Evolutionary conservation across 1,140 invertebrate genomes (phyloP).

Genomic region (fruit fly (Drosophila melanogaster)): DNA sequence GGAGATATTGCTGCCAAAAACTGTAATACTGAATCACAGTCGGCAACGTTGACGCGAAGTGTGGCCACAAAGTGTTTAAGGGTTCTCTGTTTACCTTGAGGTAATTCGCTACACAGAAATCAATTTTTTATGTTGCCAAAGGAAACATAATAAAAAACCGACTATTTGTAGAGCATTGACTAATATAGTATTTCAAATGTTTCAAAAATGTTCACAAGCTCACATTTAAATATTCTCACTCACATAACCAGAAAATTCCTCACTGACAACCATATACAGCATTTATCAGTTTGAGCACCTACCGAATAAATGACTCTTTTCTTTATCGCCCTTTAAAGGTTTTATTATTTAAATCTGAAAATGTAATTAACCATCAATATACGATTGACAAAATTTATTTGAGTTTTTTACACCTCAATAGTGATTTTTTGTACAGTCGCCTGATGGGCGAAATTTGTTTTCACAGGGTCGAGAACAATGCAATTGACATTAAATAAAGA

Average conservation of each 20-base stretch:
- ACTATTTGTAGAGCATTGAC: too few relatives aligned
- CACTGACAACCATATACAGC: constrained; percentile 38
- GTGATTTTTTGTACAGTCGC: constrained; percentile 13
- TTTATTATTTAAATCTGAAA: constrained; percentile 50
- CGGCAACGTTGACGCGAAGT: constrained; percentile 15
- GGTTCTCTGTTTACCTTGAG: neutral
- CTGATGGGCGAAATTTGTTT: constrained; percentile 7
- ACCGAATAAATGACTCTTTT: constrained; percentile 11
- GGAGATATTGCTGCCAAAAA: constrained; percentile 50
- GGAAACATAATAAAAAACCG: too few relatives aligned
- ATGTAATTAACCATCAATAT: constrained; percentile 55
- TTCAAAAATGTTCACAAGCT: too few relatives aligned
- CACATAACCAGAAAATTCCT: constrained; percentile 34
- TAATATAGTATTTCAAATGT: too few relatives aligned
- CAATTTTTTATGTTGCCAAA: neutral
- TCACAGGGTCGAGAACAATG: constrained; percentile 20
- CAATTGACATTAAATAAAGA: constrained; percentile 68
- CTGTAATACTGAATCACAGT: constrained; percentile 32
- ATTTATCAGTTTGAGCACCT: constrained; percentile 38
- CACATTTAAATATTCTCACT: neutral
- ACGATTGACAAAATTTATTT: constrained; percentile 41
- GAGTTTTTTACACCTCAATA: constrained; percentile 10
- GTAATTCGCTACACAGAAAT: constrained; percentile 11
- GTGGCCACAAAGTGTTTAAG: constrained; percentile 27
- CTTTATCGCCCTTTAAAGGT: constrained; percentile 3